Evolutionary conservation across 2,113 vertebrate species (phyloP), one percentile per base, ranked within the genome.

Genomic region (Ginglymostoma cirratum): DNA sequence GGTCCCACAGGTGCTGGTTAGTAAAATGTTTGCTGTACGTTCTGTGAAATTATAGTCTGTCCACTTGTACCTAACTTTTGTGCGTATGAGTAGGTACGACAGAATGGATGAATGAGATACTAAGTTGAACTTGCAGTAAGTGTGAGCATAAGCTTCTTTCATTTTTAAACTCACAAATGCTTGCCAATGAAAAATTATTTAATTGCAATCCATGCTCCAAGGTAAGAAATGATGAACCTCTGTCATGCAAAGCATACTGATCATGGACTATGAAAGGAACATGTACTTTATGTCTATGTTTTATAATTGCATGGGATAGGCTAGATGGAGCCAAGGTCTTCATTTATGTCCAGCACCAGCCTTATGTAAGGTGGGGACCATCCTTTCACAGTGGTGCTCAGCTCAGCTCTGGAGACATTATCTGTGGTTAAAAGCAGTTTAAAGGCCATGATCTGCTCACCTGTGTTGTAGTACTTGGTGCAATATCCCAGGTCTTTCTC

Each of bases 381-480:
- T 17, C 38, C 38, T 38, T n/a, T 48, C 83, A 48, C 42, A 86
- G 45, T 42, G n/a, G n/a, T 8, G 14, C 38, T 48, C 42, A 48
- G 83, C 23, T 19, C 8, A 86, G 19, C 85, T 87, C 85, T 6
- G n/a, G 14, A 80, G 34, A 83, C 38, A 38, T 3, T 3, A n/a
- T 42, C 12, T 42, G 3, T 42, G 38, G 23, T 34, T 6, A 78
- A 78, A 14, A 34, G 7, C 72, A 34, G 72, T 10, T 78, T 78
- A 45, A 34, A 45, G 10, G 85, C 3, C 3, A 45, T 12, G 1
- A n/a, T 27, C 67, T 96, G n/a, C 96, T 97, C 98, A 99, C 99
- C 99, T 97, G 99, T 99, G 97, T 99, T 99, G 97, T 99, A 99
- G 96, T 98, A 96, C 96, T 99, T 99, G 93, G 99, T 99, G 97